phyloP scores from a whole-genome alignment of 1,140 invertebrate species.

The Tetraneura akinire region DNA sequence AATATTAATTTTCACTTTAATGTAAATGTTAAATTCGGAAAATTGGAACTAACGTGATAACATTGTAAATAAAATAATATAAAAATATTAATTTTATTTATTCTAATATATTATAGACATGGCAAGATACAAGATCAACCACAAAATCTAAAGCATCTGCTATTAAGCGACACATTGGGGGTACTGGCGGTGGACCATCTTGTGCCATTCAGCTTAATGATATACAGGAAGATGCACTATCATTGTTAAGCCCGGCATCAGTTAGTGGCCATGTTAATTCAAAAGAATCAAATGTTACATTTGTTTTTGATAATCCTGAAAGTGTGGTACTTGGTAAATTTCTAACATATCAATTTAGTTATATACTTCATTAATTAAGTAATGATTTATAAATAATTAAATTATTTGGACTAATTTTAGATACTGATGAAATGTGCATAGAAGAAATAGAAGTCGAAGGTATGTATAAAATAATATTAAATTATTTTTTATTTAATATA shows the following conservation, averaged over 20 bases:
- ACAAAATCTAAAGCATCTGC: not conserved
- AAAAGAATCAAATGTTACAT: not conserved
- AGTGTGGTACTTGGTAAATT: not conserved
- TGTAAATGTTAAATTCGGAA: too few relatives aligned
- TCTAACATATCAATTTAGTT: not conserved
- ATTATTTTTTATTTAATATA: not conserved
- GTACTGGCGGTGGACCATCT: not conserved
- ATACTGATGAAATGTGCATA: not conserved
- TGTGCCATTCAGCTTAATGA: not conserved
- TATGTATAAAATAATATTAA: conserved; percentile 4
- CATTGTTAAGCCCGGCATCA: too few relatives aligned
- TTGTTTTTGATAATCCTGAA: not conserved
- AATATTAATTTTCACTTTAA: too few relatives aligned
- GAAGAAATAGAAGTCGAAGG: not conserved
- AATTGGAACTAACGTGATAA: too few relatives aligned
- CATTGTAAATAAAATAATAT: not conserved
- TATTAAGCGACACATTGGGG: not conserved
- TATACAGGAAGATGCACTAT: too few relatives aligned
- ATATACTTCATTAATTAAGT: not conserved
- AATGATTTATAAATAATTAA: not conserved
- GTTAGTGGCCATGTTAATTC: not conserved
- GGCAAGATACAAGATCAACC: not conserved
- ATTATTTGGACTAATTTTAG: not conserved
- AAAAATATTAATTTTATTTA: not conserved
- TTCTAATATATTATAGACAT: not conserved